phyloP scores from a whole-genome alignment of 2,113 vertebrate genomes.

The Myotis brandtii region DNA sequence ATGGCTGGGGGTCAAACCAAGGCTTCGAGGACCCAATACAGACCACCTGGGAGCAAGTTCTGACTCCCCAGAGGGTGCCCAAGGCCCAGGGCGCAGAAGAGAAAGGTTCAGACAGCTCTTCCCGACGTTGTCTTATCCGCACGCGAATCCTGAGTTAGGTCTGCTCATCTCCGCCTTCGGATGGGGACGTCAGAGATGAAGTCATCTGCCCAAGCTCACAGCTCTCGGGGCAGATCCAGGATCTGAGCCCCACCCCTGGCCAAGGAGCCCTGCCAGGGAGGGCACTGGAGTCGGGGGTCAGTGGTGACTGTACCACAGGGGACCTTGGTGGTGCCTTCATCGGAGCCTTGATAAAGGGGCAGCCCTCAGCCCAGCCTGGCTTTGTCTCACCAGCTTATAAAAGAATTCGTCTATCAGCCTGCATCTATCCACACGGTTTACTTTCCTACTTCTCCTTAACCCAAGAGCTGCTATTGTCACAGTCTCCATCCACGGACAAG shows the following conservation, averaged over 20 bases:
- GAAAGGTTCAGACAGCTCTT: background rate
- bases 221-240: background rate
- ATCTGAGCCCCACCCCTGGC: too few species aligned
- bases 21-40: background rate
- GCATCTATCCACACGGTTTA: background rate
- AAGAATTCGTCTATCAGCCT: too few species aligned
- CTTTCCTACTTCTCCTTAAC: background rate
- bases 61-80: background rate
- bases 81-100: fast-evolving
- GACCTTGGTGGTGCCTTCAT: background rate
- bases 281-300: background rate
- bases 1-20: background rate
- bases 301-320: fast-evolving
- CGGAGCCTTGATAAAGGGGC: too few species aligned
- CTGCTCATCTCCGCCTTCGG: background rate
- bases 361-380: background rate
- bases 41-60: background rate
- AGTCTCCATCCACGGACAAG: background rate
- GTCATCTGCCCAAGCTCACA: background rate
- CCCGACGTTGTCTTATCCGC: background rate
- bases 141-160: background rate
- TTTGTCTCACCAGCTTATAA: background rate
- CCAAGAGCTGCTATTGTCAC: background rate
- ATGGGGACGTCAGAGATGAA: too few species aligned
- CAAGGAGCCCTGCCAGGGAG: background rate